Evolutionary conservation across 2,888 invertebrate genomes (phyloP).

Genomic region (Arrhopalites spinosus): DNA sequence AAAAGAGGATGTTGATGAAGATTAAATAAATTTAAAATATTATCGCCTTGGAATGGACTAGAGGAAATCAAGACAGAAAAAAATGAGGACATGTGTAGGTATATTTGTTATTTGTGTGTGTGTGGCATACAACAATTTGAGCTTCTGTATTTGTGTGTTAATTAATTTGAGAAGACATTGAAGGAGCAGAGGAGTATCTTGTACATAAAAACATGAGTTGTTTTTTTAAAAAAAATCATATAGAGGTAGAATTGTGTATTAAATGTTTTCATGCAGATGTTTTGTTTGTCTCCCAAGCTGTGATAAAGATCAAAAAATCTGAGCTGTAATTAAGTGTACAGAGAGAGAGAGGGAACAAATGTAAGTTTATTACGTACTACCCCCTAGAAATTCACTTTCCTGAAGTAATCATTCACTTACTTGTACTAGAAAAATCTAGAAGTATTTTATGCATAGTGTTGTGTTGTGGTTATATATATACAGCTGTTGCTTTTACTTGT

Average conservation of each 20-base stretch:
- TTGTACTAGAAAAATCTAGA: too few relatives aligned
- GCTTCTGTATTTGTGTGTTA: slow-evolving; percentile 21
- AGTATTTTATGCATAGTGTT: too few relatives aligned
- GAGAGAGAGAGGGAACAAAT: slow-evolving; percentile 27
- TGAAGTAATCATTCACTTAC: too few relatives aligned
- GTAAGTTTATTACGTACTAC: slow-evolving; percentile 25
- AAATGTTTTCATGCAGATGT: slow-evolving; percentile 13
- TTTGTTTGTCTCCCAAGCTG: slow-evolving; percentile 19
- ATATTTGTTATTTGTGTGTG: too few relatives aligned
- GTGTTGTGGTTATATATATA: too few relatives aligned
- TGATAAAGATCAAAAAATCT: slow-evolving; percentile 27
- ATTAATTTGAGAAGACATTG: slow-evolving; percentile 5
- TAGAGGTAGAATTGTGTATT: not conserved
- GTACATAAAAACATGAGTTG: too few relatives aligned
- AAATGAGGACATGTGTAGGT: not conserved
- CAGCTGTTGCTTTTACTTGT: too few relatives aligned
- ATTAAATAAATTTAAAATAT: too few relatives aligned
- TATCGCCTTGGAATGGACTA: not conserved
- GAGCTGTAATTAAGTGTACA: slow-evolving; percentile 21
- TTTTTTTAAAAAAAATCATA: too few relatives aligned
- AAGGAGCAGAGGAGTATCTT: too few relatives aligned
- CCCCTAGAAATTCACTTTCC: slow-evolving; percentile 10
- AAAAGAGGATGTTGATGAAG: too few relatives aligned
- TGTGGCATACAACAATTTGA: not conserved
- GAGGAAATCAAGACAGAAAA: not conserved